Percentiles rank a stretch among this genome's conserved stretches.
These are phyloP conservation scores for Scomber scombrus DNA, from an alignment of 2,113 vertebrate genomes.

Conservation along the genomic window DNA sequence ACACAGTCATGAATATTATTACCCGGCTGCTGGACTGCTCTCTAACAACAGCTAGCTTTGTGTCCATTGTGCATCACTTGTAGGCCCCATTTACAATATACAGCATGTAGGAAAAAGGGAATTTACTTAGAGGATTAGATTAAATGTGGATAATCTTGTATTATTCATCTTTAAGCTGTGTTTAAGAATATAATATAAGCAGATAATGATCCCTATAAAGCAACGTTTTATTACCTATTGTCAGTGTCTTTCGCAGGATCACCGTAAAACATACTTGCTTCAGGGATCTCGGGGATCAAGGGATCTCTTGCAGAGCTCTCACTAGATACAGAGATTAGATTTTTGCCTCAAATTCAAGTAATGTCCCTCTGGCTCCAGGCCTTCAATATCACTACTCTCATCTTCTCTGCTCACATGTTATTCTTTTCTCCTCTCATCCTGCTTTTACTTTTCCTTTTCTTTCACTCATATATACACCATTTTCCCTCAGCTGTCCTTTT, in stretches of 20 bases:
- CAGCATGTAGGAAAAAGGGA: too few relatives aligned
- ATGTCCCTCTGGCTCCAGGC: not conserved
- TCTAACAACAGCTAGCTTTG: too few relatives aligned
- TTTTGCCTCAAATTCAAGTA: not conserved
- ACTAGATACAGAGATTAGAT: not conserved
- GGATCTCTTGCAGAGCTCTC: not conserved
- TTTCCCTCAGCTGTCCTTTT: not conserved
- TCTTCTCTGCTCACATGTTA: not conserved
- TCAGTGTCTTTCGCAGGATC: too few relatives aligned
- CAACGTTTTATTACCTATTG: too few relatives aligned
- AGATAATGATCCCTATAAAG: too few relatives aligned
- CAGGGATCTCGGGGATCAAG: not conserved
- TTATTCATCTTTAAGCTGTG: too few relatives aligned
- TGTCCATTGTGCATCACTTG: too few relatives aligned
- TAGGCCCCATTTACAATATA: too few relatives aligned
- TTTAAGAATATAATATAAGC: too few relatives aligned
- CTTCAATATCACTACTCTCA: not conserved
- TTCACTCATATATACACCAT: not conserved
- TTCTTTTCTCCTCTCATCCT: not conserved
- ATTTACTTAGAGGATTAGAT: too few relatives aligned
- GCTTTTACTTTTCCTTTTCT: not conserved
- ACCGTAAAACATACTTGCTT: too few relatives aligned
- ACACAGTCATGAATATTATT: slow-evolving; percentile 52
- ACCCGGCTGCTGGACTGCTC: slow-evolving; percentile 17
- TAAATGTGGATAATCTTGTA: too few relatives aligned